Conservation (phyloP, 1,140 invertebrate genomes). For the Pogonomyrmex barbatus region DNA sequence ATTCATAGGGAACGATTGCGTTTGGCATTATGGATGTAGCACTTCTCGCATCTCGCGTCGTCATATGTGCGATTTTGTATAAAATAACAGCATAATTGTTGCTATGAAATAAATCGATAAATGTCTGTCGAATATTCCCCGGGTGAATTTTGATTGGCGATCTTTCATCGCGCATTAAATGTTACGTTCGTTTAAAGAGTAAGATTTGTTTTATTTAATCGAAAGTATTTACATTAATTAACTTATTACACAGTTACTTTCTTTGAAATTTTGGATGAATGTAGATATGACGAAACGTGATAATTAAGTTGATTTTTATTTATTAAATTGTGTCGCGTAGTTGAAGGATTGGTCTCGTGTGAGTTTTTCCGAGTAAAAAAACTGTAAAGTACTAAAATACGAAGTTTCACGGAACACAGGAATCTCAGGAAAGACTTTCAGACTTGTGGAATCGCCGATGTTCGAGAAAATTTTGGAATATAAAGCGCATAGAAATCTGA, state of each 20-base stretch:
- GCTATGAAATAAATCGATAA: background rate
- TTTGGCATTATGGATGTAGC: background rate
- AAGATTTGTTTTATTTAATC: background rate
- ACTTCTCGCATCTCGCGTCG: background rate
- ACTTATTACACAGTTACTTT: background rate
- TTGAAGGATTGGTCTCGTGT: background rate
- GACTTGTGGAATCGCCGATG: background rate
- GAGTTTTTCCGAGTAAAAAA: background rate
- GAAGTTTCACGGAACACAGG: background rate
- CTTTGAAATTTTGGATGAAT: background rate
- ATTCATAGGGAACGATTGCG: background rate
- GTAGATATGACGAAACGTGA: background rate
- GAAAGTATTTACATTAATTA: background rate
- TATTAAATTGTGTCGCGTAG: background rate
- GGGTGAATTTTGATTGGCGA: background rate
- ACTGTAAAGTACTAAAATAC: slow-evolving; percentile 3
- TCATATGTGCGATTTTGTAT: no score
- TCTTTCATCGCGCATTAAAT: background rate
- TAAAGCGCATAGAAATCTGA: background rate
- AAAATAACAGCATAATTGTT: no score
- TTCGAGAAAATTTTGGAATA: slow-evolving; percentile 14
- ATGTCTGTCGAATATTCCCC: background rate
- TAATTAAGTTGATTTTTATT: background rate
- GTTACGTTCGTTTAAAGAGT: background rate
- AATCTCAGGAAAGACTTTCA: background rate